Evolutionary conservation across 2,797 vertebrate species (phyloP), one percentile per base, ranked within the genome.

Genomic region (Acestrorhynchus altus): DNA sequence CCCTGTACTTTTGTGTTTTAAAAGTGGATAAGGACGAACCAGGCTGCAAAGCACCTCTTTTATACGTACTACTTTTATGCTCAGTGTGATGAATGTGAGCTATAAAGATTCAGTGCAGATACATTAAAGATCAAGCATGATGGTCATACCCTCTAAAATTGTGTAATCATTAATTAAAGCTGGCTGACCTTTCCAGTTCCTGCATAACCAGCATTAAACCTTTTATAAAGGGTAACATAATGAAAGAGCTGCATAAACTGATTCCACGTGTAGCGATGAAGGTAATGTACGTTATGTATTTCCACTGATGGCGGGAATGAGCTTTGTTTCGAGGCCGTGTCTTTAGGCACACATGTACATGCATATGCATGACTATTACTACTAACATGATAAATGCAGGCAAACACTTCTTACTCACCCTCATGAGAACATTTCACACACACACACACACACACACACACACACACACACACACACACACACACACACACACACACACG

Each of bases 141-240:
- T 15, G 35, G 66, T 42, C 64, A 77, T 66, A 68, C n/a, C 35
- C 15, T 69, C 69, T 68, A 65, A 73, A 60, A 77, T 61, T 24
- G 18, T 61, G 74, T 71, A 74, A 64, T 56, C 18, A 11, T 46
- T 78, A 65, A 78, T 81, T 54, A 31, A 47, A 74, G 49, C 40
- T 64, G 64, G 63, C 80, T 74, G 71, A 78, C 76, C 80, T 74
- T 81, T 81, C 77, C 65, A 70, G 65, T 42, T 64, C 42, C 70
- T 56, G 77, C 74, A 51, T 49, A 78, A 57, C 70, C 57, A 49
- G 28, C 18, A 64, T 78, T 70, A 77, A 59, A 12, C 13, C 7
- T 26, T 81, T 78, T 74, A 52, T 64, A 67, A 65, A 44, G 28
- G 31, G 18, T 67, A 78, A 31, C 51, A 13, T 11, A 52, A 49